Evolutionary conservation across 2,113 vertebrate genomes (phyloP).

Genomic region (Theristicus caerulescens): DNA sequence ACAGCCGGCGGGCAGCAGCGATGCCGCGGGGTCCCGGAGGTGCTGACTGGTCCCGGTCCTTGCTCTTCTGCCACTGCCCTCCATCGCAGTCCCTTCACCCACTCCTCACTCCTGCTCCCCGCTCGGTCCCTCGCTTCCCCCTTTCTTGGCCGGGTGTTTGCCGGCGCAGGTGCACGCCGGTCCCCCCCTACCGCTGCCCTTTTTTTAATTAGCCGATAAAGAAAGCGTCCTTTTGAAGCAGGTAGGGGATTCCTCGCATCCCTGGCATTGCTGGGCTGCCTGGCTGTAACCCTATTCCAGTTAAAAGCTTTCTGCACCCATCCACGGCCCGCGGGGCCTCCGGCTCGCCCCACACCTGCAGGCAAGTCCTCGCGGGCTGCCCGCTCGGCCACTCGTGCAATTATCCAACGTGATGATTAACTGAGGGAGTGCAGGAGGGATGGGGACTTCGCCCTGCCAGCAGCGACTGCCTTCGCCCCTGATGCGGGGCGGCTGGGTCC

Average conservation of each 20-base stretch:
- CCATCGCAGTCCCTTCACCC: neutral
- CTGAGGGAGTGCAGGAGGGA: neutral
- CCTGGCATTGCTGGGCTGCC: constrained; percentile 70
- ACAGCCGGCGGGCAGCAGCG: accelerated
- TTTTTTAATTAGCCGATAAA: constrained; percentile 66
- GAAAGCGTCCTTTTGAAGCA: constrained; percentile 71
- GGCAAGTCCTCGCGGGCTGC: neutral
- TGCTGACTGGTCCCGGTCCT: neutral
- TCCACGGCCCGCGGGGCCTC: neutral
- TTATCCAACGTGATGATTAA: constrained; percentile 65
- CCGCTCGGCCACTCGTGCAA: neutral
- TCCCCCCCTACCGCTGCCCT: neutral
- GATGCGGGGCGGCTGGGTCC: accelerated
- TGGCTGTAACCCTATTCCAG: constrained; percentile 70
- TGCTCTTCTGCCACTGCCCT: neutral
- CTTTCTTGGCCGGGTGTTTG: neutral
- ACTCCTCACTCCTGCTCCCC: accelerated
- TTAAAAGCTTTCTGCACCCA: constrained; percentile 48
- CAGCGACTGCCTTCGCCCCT: neutral
- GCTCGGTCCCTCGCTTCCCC: neutral
- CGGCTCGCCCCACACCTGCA: constrained; percentile 45
- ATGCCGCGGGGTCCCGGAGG: accelerated
- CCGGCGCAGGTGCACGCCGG: neutral
- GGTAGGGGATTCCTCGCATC: constrained; percentile 58
- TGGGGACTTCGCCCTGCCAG: neutral